phyloP scores from a whole-genome alignment of 2,113 vertebrate species.

The Toxotes jaculatrix region DNA sequence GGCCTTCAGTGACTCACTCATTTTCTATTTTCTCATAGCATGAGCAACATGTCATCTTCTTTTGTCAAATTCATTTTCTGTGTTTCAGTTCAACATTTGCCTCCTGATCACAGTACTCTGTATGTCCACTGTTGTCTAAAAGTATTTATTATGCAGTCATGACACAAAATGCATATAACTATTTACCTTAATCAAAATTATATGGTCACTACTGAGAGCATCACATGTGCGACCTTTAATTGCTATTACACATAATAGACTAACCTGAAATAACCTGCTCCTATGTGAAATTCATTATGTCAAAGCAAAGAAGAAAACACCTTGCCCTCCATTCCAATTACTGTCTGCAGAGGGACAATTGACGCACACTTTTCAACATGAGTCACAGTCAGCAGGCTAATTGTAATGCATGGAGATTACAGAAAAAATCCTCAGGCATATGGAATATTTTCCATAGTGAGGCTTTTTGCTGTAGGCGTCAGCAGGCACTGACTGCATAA shows the following conservation, averaged over 20 bases:
- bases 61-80: background rate
- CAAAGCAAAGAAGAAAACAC: background rate
- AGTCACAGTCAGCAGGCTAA: background rate
- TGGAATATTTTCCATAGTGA: too few species aligned
- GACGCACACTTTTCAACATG: background rate
- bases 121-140: background rate
- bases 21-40: background rate
- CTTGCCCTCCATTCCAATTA: background rate
- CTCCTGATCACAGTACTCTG: background rate
- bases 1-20: too few species aligned
- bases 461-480: too few species aligned
- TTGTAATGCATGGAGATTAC: background rate
- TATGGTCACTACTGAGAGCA: background rate
- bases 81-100: background rate
- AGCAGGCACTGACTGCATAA: background rate
- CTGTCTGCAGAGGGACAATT: conserved; percentile 2
- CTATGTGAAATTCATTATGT: background rate
- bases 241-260: background rate
- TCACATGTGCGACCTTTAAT: background rate
- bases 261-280: background rate
- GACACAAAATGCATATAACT: background rate
- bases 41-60: background rate
- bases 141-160: background rate
- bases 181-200: background rate
- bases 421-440: background rate